These are phyloP conservation scores for Phataginus tetradactyla DNA, from an alignment of 2,797 vertebrate genomes.

Conservation along the genomic window DNA sequence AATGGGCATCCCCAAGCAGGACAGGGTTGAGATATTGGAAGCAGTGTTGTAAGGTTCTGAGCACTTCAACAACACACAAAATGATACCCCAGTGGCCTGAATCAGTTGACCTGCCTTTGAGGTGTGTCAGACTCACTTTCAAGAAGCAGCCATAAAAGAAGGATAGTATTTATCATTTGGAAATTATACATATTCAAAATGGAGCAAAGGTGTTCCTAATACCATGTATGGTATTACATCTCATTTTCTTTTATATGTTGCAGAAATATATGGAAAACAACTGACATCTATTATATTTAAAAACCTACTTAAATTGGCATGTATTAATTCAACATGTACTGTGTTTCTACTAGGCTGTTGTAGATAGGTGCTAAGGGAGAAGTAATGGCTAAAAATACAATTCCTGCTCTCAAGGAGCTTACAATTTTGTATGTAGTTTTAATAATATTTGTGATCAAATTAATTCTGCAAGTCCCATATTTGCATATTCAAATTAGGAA, in stretches of 20 bases:
- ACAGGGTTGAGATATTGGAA: neutral
- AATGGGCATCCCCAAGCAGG: neutral
- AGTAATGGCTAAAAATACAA: neutral
- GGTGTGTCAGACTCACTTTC: neutral
- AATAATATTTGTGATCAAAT: neutral
- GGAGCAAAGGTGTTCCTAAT: neutral
- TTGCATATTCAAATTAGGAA: neutral
- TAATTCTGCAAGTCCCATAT: neutral
- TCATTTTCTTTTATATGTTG: neutral
- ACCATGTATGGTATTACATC: neutral
- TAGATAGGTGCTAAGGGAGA: neutral
- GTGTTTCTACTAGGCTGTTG: neutral
- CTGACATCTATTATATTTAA: neutral
- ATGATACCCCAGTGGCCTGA: fast-evolving
- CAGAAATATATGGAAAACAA: neutral
- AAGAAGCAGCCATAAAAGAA: neutral
- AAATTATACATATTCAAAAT: neutral
- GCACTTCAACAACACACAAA: fast-evolving
- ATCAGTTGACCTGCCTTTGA: neutral
- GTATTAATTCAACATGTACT: neutral
- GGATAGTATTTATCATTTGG: neutral
- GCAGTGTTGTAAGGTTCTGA: neutral
- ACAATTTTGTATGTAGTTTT: neutral
- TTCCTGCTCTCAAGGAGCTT: neutral
- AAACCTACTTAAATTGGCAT: neutral